Evolutionary conservation across 2,113 vertebrate genomes (phyloP), one percentile per base, ranked within the genome.

Genomic region (Pelusios castaneus): DNA sequence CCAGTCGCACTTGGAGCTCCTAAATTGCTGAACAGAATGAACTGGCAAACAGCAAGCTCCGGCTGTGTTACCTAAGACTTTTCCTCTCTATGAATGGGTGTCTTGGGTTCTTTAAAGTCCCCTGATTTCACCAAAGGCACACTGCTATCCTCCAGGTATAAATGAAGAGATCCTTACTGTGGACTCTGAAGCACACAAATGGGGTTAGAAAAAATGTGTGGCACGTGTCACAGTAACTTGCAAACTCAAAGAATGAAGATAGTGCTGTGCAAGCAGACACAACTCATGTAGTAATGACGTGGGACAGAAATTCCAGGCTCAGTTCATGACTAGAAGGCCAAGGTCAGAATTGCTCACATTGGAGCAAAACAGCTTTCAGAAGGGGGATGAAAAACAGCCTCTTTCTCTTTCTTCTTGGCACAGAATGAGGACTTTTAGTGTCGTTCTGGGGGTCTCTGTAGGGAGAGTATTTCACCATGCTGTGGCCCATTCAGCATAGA

Each of bases 201-300:
- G 1, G 31, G 38, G 95, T 13, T 63, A 45, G 10, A 38, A 5
- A 86, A n/a, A 6, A 87, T 83, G 3, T n/a, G 6, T 60, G 80
- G 77, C 55, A 80, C 94, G 82, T 38, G 89, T 84, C 83, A 82
- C 14, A 0, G 2, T 5, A 55, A 13, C 91, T 92, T 67, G 29
- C 31, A 89, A 89, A 90, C 73, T 78, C 95, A 60, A 75, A 79
- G 95, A 95, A 82, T 60, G 47, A 78, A 49, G 94, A 97, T 93
- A 98, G 88, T 10, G 2, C 0, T 0, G 49, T 16, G 1, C 14
- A 10, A 90, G 27, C 95, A 97, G 96, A 97, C 93, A 96, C 80
- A 98, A 97, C 95, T 87, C 92, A 16, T 25, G 89, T 25, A n/a
- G 25, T 27, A 31, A 43, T 38, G 89, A 97, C 90, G 91, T 92